phyloP scores from a whole-genome alignment of 1,140 invertebrate genomes.

The Hylaeus volcanicus region DNA sequence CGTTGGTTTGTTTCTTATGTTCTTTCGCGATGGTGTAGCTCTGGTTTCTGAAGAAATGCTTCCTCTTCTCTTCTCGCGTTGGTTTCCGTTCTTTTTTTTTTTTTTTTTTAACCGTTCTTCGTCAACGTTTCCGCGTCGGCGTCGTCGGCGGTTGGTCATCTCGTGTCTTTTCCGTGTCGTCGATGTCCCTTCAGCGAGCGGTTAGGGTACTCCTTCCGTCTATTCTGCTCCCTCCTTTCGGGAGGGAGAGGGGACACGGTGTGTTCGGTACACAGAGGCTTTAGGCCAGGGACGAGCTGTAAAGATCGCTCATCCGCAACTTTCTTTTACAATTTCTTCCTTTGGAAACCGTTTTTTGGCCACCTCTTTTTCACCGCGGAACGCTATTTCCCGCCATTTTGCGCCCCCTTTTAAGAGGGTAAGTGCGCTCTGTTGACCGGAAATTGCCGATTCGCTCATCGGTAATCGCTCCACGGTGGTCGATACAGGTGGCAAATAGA shows the following conservation, averaged over 20 bases:
- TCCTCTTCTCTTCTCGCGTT: not conserved
- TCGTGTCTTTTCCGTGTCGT: not conserved
- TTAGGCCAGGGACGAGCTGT: slow-evolving; percentile 40
- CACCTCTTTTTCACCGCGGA: slow-evolving; percentile 10
- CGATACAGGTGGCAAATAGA: too few species aligned
- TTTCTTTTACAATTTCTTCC: slow-evolving; percentile 46
- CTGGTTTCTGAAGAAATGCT: too few species aligned
- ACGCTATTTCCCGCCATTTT: not conserved
- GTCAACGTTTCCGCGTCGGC: not conserved
- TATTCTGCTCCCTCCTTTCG: slow-evolving; percentile 8
- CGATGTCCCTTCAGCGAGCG: not conserved
- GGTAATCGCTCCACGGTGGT: too few species aligned
- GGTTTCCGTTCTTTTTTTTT: not conserved
- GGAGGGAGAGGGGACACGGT: not conserved
- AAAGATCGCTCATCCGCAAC: slow-evolving; percentile 20
- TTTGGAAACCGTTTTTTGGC: slow-evolving; percentile 35
- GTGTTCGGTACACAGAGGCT: slow-evolving; percentile 39
- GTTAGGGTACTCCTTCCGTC: not conserved
- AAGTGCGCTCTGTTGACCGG: too few species aligned
- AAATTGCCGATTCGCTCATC: too few species aligned
- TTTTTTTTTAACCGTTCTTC: not conserved
- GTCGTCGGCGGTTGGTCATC: not conserved
- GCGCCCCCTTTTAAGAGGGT: not conserved
- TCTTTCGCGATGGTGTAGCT: not conserved
- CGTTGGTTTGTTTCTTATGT: not conserved